Base-by-base conservation (phyloP, 1,140 invertebrate genomes). In the Heliconius himera region DNA sequence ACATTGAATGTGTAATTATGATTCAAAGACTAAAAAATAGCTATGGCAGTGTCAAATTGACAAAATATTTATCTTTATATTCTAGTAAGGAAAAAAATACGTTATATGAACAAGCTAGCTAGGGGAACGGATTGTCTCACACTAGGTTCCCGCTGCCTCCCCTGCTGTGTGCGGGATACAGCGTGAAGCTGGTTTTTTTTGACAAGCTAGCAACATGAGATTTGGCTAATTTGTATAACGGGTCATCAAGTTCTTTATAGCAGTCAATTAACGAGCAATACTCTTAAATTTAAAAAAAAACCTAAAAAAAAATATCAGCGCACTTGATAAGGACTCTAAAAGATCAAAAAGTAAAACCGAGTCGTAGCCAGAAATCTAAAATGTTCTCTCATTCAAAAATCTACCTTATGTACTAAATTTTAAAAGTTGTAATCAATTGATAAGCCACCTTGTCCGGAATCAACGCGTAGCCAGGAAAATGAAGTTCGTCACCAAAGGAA, bases 381-480 rank as follows among this genome's bases (percentile, higher is more conserved):
- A 41, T 22, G 13, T 5, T 29, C 29, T 6, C n/a, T 49, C 46
- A 70, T 13, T 36, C 60, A 70, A 46, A 26, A 41, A 76, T 49
- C n/a, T 46, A 46, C 60, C 29, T 26, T 76, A 70, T 49, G 3
- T 2, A 5, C 3, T 20, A 16, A 8, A 70, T 8, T 29, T 66
- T 76, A 76, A 33, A 46, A 66, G 18, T 76, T 1, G 41, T 18
- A 70, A 70, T 76, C 16, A 66, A 70, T 26, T 70, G 38, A 26
- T 38, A 51, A 46, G 18, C 22, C 29, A n/a, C 9, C 9, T 56
- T n/a, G 16, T 13, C 49, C 60, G 41, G 46, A 70, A n/a, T 77
- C 70, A 54, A 72, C 54, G 51, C 76, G 74, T 76, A 75, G 51
- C 73, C 77, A 79, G 74, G n/a, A 79, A 71, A 80, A 29, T 9